Evolutionary conservation across 2,113 vertebrate species (phyloP), one percentile per base, ranked within the genome.

Genomic region (Leucopsar rothschildi): DNA sequence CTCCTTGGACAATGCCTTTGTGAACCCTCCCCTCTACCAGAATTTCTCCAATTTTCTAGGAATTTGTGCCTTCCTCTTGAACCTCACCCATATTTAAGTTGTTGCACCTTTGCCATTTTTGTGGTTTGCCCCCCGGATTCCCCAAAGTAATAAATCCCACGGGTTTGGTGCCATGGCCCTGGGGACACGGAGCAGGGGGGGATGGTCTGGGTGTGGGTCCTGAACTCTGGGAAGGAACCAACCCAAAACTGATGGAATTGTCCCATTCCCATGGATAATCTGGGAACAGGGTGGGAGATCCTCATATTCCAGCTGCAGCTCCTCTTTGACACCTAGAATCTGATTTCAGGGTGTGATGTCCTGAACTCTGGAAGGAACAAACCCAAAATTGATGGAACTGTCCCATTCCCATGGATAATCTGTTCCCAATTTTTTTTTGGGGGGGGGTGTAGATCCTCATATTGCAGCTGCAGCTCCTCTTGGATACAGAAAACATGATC

Each of bases 311-410:
- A 28, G 1, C 25, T 24, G 28, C 50, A 50, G 68, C 33, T 59
- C 14, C 77, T 77, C 33, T 27, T 12, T 15, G 35, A 6, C 9
- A 0, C 0, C n/a, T n/a, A 2, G 14, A 64, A 1, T 6, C 4
- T 39, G n/a, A n/a, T n/a, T n/a, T n/a, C n/a, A n/a, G 27, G 18
- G 18, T 11, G 60, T 33, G 69, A 0, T 1, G 10, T 55, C 42
- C 35, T 15, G 10, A 37, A 4, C 28, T 44, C 45, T 23, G 53
- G 8, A 7, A 68, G 35, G 49, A 72, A 4, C 22, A 39, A 35
- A 31, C 23, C 12, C 31, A 22, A 12, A 28, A 10, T 5, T 49
- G 47, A 4, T 17, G 5, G 50, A 53, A 3, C 5, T 4, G 17
- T 31, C 31, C 39, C 8, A 0, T 8, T 2, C 4, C 5, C 14